Base-by-base conservation (phyloP, 35 echinoderm and acorn worm species). In the Apostichopus californicus region DNA sequence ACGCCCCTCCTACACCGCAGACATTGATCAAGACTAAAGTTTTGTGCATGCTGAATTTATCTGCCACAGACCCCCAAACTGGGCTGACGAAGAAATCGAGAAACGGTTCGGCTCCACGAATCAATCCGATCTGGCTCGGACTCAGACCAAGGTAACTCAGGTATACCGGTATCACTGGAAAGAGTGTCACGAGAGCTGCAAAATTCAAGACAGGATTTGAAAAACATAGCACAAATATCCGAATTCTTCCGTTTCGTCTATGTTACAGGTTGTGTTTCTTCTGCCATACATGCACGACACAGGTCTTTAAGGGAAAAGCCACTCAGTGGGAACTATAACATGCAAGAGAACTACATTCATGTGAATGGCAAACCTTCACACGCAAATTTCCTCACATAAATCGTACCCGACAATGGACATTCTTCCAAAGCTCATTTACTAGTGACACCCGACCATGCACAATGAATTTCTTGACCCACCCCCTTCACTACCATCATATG, bases 151-250 rank as follows among this genome's bases (percentile, higher is more conserved):
- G 78, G 60, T 91, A 91, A 8, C 46, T 87, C 68, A 96, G 65
- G 92, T 94, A 96, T 15, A 96, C 95, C 5, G 95, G 95, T 28
- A 96, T 83, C 54, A 94, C 93, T 3, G 92, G 92, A 24, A 92
- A 77, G 54, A 96, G 57, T 5, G 84, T 80, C 5, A 93, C 95
- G 46, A 91, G 64, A 55, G 81, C 95, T 96, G 53, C 4, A 18
- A 79, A 78, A 55, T 14, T 15, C 4, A 20, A 90, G 9, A 77
- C 7, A 60, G 58, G 7, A 60, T 60, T 59, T 60, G 58, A 0
- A 60, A 60, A 21, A 15, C 13, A 73, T 73, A 73, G 21, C 71
- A 73, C 71, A 73, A 73, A 73, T 14, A 14, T 73, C 71, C 71
- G 2, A 73, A 73, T 73, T 73, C 13, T 14, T 73, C 13, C 71